phyloP scores from a whole-genome alignment of 2,113 vertebrate species.

The Emberiza fucata region DNA sequence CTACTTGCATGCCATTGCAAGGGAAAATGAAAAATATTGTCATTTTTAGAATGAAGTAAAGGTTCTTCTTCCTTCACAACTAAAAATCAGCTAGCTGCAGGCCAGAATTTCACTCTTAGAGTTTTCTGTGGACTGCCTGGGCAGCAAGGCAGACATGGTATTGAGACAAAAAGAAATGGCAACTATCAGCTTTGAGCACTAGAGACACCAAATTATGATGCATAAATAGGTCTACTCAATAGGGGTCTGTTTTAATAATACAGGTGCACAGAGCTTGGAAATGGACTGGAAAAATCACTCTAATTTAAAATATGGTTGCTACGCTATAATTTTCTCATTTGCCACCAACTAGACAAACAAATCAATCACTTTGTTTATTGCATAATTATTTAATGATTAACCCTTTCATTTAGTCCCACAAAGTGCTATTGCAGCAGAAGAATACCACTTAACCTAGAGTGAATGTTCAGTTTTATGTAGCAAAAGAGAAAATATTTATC shows the following conservation, averaged over 20 bases:
- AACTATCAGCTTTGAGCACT: constrained; percentile 13
- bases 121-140: constrained; percentile 67
- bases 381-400: constrained; percentile 33
- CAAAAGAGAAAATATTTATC: neutral
- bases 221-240: neutral
- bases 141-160: neutral
- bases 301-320: neutral
- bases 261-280: neutral
- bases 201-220: neutral
- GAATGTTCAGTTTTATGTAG: neutral
- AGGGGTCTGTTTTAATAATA: neutral
- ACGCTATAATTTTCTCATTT: constrained; percentile 47
- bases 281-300: neutral
- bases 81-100: constrained; percentile 60
- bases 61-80: constrained; percentile 37
- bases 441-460: neutral
- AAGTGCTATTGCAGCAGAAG: neutral
- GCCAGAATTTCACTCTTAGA: constrained; percentile 63
- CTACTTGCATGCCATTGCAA: neutral
- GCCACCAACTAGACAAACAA: constrained; percentile 15
- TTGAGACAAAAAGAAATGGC: constrained; percentile 28
- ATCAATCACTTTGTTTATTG: constrained; percentile 8
- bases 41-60: neutral
- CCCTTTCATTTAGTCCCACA: neutral
- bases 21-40: constrained; percentile 26